These are phyloP conservation scores for Siniperca knerii DNA, from an alignment of 2,113 vertebrate species.

Conservation along the genomic window DNA sequence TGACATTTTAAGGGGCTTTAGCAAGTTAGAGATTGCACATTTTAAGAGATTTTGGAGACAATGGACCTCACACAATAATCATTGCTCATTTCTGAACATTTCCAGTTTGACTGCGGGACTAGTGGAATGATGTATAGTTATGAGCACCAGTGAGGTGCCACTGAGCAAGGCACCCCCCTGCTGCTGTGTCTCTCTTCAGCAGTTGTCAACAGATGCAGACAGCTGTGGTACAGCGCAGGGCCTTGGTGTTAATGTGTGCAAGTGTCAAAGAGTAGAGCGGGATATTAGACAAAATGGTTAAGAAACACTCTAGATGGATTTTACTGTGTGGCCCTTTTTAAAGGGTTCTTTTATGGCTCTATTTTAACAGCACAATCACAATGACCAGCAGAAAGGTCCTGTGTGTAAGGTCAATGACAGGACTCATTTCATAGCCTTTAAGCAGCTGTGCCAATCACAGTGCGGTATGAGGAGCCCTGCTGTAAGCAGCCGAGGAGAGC, in stretches of 20 bases:
- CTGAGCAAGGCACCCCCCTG: not conserved
- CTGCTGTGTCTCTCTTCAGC: not conserved
- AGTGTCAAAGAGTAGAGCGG: not conserved
- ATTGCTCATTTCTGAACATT: too few species aligned
- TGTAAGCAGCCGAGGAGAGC: too few species aligned
- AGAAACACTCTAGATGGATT: not conserved
- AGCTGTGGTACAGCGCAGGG: not conserved
- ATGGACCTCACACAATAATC: too few species aligned
- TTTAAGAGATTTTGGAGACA: not conserved
- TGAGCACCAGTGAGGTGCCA: not conserved
- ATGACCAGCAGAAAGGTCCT: not conserved
- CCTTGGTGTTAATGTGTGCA: not conserved
- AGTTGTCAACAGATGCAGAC: not conserved
- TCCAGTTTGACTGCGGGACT: not conserved
- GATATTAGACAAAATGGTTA: not conserved
- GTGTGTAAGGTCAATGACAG: not conserved
- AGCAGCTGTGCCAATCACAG: not conserved
- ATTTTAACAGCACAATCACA: not conserved
- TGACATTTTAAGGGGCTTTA: not conserved
- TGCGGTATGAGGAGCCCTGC: not conserved
- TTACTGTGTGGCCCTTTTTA: not conserved
- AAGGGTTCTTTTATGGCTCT: too few species aligned
- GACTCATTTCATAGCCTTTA: not conserved
- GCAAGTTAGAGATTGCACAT: not conserved
- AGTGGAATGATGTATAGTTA: not conserved